Evolutionary conservation across 2,888 invertebrate genomes (phyloP), one percentile per base, ranked within the genome.

Genomic region (Andrena chrysosceles): DNA sequence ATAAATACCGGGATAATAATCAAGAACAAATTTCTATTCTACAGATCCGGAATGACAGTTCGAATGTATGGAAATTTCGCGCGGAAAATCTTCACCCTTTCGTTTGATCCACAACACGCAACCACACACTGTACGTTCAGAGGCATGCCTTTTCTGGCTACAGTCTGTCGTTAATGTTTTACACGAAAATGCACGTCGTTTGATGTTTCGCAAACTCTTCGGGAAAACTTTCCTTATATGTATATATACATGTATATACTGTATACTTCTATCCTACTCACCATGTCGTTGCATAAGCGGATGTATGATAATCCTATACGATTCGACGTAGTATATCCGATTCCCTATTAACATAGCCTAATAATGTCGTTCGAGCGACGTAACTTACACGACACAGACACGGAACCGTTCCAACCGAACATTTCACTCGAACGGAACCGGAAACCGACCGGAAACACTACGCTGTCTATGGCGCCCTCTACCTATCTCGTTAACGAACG

Each of bases 211-310:
- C 77, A 78, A 77, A 63, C 68, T 86, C 72, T 78, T 81, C 62
- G 78, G 77, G 79, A 80, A 20, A 79, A 60, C 54, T 74, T 79
- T 71, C 76, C 66, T 60, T 70, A 20, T 70, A 69, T 89, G 89
- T 89, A 86, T 82, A 89, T 70, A 70, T 89, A 89, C 77, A 68
- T 93, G 92, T 92, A 93, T 89, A 93, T 93, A 93, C 89, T 92
- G 92, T 91, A 91, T 89, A 91, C 89, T 91, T 91, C 71, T 87
- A 86, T 81, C 84, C 75, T 87, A 86, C 67, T 85, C 72, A 82
- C 73, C 79, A 79, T 78, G 71, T 85, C 67, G 81, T 81, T 78
- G 73, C 74, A 74, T 73, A 85, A 86, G 81, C 75, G 83, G 78
- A 75, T 89, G 90, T 90, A 89, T 83, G 75, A 90, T 90, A 89